A percentile compares a stretch with the other conserved stretches of the same genome.
phyloP scores from a whole-genome alignment of 1,140 invertebrate species.

The Zaprionus ornatus region DNA sequence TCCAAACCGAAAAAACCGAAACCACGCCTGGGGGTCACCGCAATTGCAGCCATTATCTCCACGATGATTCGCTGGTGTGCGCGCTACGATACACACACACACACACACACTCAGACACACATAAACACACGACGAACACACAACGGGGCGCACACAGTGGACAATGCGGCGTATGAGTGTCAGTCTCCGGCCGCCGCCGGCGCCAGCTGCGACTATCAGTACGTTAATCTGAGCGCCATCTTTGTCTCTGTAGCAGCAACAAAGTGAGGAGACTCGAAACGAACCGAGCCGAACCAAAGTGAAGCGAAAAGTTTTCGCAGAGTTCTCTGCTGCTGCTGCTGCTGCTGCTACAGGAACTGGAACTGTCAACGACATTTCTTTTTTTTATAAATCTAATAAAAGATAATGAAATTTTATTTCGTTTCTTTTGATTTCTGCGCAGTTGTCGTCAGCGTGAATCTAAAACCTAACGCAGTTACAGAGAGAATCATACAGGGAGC shows the following conservation, averaged over 20 bases:
- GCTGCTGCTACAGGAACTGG: not conserved
- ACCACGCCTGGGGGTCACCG: conserved; percentile 79
- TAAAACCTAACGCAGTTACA: conserved; percentile 78
- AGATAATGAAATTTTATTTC: conserved; percentile 82
- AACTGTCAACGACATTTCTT: conserved; percentile 49
- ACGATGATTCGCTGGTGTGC: conserved; percentile 55
- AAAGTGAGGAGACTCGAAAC: not conserved
- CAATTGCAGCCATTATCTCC: conserved; percentile 81
- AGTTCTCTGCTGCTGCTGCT: conserved; percentile 56
- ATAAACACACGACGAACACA: not conserved
- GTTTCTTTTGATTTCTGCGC: conserved; percentile 77
- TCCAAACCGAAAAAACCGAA: conserved; percentile 76
- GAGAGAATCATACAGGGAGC: conserved; percentile 31
- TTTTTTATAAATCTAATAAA: conserved; percentile 81
- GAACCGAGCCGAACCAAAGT: conserved; percentile 20
- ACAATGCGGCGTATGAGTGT: conserved; percentile 71
- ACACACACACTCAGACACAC: conserved; percentile 22
- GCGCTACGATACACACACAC: conserved; percentile 47
- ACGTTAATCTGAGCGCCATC: conserved; percentile 76
- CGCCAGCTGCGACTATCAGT: conserved; percentile 72
- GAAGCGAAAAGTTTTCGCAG: conserved; percentile 56
- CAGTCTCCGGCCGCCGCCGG: conserved; percentile 56
- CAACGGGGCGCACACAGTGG: conserved; percentile 2
- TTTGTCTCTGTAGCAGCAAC: conserved; percentile 55
- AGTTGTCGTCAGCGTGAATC: conserved; percentile 69